phyloP scores from a whole-genome alignment of 2,888 invertebrate genomes.

The Pachymerium ferrugineum region DNA sequence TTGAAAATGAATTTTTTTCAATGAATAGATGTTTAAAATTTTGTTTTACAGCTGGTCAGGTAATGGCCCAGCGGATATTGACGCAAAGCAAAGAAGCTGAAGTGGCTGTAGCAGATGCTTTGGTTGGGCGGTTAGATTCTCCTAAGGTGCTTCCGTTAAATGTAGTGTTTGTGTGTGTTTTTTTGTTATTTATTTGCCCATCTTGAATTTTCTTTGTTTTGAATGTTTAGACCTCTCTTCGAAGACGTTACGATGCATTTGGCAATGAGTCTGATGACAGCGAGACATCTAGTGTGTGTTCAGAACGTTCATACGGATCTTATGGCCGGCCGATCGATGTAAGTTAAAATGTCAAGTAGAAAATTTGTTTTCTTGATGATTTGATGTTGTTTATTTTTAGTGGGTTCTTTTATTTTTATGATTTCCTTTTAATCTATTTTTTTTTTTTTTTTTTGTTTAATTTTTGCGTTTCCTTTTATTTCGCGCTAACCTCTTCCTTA shows the following conservation, averaged over 20 bases:
- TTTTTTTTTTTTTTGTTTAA: conserved; percentile 26
- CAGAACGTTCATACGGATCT: conserved; percentile 80
- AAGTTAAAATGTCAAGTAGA: conserved; percentile 46
- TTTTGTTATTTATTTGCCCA: not conserved
- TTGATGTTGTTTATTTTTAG: conserved; percentile 1
- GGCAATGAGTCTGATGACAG: conserved; percentile 73
- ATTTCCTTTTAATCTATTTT: not conserved
- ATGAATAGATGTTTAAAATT: not conserved
- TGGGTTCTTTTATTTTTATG: not conserved
- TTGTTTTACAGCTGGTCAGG: not conserved
- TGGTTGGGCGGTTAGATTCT: conserved; percentile 45
- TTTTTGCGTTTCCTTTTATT: conserved; percentile 19
- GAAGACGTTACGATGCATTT: conserved; percentile 38
- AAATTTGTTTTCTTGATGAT: not conserved
- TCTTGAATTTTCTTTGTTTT: not conserved
- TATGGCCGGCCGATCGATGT: conserved; percentile 73
- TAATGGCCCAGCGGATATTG: conserved; percentile 69
- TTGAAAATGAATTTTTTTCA: not conserved
- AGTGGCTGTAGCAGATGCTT: conserved; percentile 67
- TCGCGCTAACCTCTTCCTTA: conserved; percentile 16
- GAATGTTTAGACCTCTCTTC: conserved; percentile 33
- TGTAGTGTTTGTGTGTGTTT: not conserved
- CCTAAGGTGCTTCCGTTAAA: conserved; percentile 41
- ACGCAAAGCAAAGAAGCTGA: conserved; percentile 85
- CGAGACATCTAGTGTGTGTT: conserved; percentile 92